Evolutionary conservation across 2,888 invertebrate genomes (phyloP), one percentile per base, ranked within the genome.

Genomic region (Malthinus flaveolus): DNA sequence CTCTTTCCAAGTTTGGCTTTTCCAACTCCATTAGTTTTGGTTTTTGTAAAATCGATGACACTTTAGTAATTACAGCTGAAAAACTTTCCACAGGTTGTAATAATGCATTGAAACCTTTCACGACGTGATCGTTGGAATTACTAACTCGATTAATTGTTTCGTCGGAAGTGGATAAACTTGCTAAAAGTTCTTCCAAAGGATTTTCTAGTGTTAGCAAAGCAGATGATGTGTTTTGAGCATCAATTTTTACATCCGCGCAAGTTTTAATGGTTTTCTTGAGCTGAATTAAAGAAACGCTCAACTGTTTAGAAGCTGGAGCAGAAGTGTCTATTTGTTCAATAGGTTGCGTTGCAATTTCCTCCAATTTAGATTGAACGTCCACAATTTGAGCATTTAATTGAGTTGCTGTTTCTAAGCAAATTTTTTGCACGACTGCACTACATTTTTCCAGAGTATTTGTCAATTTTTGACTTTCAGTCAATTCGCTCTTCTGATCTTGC

Each of bases 1-100:
- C 59, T 9, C 37, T 46, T 34, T 53, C 33, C 32, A 59, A 10
- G 15, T 53, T 42, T 13, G 37, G 31, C 7, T 46, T 50, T 32
- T 56, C 56, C 1, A 46, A n/a, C 11, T 49, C 45, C 10, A 47
- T 15, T 0, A 56, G 10, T 15, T 42, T 10, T 8, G 50, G 47
- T 32, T 49, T 56, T 10, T 49, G 42, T 13, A 49, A 12, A 44
- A 45, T 11, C 7, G 13, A 7, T 6, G 42, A 34, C 1, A 34
- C n/a, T 7, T 32, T 37, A 10, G 12, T 39, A 15, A 51, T n/a
- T 9, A 35, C 52, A 32, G 9, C 37, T 3, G 45, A 11, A 11
- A 56, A 23, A 9, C 15, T 11, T 32, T 51, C 35, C 1, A 56
- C 15, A 1, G 50, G 47, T 9, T 42, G 12, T 46, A 46, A 31